Conservation (phyloP, 2,113 vertebrate species). For the Lanius ludovicianus region DNA sequence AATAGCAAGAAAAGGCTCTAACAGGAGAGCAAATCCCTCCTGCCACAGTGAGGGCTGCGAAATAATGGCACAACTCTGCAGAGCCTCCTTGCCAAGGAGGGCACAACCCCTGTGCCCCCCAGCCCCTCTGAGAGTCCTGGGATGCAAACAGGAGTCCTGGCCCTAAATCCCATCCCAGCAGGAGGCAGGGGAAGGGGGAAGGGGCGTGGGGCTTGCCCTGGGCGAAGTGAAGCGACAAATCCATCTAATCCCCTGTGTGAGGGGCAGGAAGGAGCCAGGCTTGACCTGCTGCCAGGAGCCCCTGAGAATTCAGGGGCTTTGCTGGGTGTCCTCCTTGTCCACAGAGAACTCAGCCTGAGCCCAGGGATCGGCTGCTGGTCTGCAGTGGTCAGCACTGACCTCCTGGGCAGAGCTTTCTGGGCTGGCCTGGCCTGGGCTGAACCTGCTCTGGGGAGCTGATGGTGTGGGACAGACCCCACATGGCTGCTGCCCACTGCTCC, state of each 20-base stretch:
- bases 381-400: not conserved
- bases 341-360: not conserved
- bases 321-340: not conserved
- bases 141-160: not conserved
- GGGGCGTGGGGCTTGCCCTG: not conserved
- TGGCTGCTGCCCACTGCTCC: not conserved
- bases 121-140: rapidly evolving
- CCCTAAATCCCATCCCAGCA: not conserved
- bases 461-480: not conserved
- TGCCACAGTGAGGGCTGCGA: not conserved
- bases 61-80: not conserved
- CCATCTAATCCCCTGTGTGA: not conserved
- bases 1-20: not conserved
- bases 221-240: not conserved
- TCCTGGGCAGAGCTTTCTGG: not conserved
- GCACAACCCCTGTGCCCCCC: not conserved
- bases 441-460: rapidly evolving
- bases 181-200: not conserved
- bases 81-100: not conserved
- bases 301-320: not conserved
- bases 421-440: not conserved
- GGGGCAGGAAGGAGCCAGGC: not conserved
- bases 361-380: rapidly evolving
- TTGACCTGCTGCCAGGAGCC: not conserved
- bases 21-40: not conserved